Evolutionary conservation across 1,140 invertebrate genomes (phyloP), one percentile per base, ranked within the genome.

Genomic region (Drosophila eugracilis): DNA sequence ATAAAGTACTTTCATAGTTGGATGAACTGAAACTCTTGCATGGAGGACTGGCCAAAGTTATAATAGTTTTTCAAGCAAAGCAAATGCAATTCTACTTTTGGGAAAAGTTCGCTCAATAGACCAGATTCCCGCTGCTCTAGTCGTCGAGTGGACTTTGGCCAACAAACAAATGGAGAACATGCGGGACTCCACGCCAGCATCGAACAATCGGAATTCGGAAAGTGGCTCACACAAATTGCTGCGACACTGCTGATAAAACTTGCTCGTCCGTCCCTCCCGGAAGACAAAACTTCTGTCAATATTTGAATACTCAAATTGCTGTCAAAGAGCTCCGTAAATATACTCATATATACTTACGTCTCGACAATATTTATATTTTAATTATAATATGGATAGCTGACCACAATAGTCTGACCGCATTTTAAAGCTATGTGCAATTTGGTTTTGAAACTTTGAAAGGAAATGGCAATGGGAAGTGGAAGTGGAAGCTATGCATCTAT

Each of bases 1-100:
- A 88, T 86, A 86, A 86, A 86, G 81, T 86, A 86, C 81, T 88
- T 86, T 85, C 73, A 85, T 85, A 85, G 83, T 86, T 86, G 81
- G 81, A 74, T 86, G 81, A 86, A 86, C 83, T 88, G 81, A 86
- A 86, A 84, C 75, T 75, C 74, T 81, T 58, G 78, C 67, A 49
- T 45, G 69, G 65, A 30, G 37, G 71, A 19, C 41, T 70, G 47
- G 69, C 59, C 78, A 75, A 86, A 86, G 54, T 86, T 86, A 86
- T 86, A 86, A 86, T 86, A 86, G 81, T 86, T 86, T 86, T 70
- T 75, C 83, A 88, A 86, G 83, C 81, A 86, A 85, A 81, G 81
- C 83, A 86, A 86, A 86, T 86, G 83, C 81, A 86, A 86, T 86
- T 86, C 81, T 63, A 86, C 77, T 86, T 86, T 76, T 70, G 52